Evolutionary conservation across 2,113 vertebrate genomes (phyloP), one percentile per base, ranked within the genome.

Genomic region (Paramisgurnus dabryanus): DNA sequence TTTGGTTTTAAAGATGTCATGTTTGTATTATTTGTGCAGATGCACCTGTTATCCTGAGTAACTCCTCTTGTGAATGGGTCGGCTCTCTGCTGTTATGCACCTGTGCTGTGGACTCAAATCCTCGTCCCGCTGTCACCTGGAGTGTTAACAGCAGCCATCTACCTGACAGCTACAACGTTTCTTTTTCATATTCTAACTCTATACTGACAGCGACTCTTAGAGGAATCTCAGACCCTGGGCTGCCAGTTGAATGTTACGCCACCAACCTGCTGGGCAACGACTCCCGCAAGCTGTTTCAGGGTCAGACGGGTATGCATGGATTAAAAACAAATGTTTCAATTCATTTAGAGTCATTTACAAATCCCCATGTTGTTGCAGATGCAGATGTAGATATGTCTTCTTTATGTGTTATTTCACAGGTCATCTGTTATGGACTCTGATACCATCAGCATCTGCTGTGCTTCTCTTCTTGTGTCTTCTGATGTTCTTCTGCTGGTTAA

Each of bases 91-190:
- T 91, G 6, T 5, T 78, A 7, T 95, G 94, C 70, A 80, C 7
- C 55, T 95, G 94, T 67, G 71, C 68, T 0, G 91, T 92, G 0
- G 83, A 92, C 70, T 91, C 92, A 5, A 93, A 94, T 87, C 94
- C 94, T 3, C 86, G 78, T 12, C 49, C 94, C 1, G 84, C 84
- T 0, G 81, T 95, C 58, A 93, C 91, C 76, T 95, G 93, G 93
- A 93, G 87, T 1, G 67, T 95, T 17, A 91, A 93, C 0, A 91
- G 89, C 49, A 89, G 85, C 0, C 70, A 73, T 3, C 90, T 89
- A 1, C 78, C 88, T 4, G 64, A 41, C 1, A 71, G 82, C 45
- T 93, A 86, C 82, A 94, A 94, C 53, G 6, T 72, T 7, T 90
- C 93, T 0, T 76, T 83, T 3, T 79, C 75, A 8, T 47, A 83